Conservation (phyloP, 2,797 vertebrate genomes). For the Mastacembelus armatus region DNA sequence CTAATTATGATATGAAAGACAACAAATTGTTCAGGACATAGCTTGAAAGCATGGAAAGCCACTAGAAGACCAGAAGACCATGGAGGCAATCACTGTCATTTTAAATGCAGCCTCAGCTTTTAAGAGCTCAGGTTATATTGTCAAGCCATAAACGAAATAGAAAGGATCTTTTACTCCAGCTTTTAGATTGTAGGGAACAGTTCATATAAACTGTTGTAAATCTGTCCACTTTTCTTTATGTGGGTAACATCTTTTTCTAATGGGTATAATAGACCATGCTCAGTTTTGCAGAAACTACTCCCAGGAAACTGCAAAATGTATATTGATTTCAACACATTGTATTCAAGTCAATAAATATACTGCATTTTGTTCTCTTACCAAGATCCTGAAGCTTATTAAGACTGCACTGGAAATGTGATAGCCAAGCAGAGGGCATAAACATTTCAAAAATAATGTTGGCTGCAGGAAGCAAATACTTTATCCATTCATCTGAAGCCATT, state of each 20-base stretch:
- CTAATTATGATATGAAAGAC: conserved; percentile 39
- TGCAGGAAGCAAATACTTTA: background rate
- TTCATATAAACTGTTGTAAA: conserved; percentile 45
- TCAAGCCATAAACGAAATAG: conserved; percentile 39
- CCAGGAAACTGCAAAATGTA: conserved; percentile 19
- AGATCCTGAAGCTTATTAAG: conserved; percentile 17
- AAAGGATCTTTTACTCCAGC: conserved; percentile 43
- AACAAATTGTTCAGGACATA: conserved; percentile 49
- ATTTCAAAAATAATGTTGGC: background rate
- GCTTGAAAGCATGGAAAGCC: conserved; percentile 25
- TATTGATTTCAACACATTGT: conserved; percentile 24
- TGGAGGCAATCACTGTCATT: conserved; percentile 39
- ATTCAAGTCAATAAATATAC: conserved; percentile 27
- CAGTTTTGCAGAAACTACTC: conserved; percentile 9
- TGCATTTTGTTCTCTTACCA: conserved; percentile 6
- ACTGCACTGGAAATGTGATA: conserved; percentile 9
- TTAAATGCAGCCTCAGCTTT: conserved; percentile 48
- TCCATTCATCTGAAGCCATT: background rate
- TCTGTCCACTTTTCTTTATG: conserved; percentile 43
- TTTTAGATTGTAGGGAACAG: conserved; percentile 34
- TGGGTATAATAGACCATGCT: conserved; percentile 22
- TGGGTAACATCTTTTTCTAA: conserved; percentile 42
- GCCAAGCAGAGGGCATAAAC: background rate
- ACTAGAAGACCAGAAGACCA: conserved; percentile 20
- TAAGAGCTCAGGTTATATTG: conserved; percentile 44